Evolutionary conservation across 2,888 invertebrate species (phyloP), one percentile per base, ranked within the genome.

Genomic region (Parelbella ahira): DNA sequence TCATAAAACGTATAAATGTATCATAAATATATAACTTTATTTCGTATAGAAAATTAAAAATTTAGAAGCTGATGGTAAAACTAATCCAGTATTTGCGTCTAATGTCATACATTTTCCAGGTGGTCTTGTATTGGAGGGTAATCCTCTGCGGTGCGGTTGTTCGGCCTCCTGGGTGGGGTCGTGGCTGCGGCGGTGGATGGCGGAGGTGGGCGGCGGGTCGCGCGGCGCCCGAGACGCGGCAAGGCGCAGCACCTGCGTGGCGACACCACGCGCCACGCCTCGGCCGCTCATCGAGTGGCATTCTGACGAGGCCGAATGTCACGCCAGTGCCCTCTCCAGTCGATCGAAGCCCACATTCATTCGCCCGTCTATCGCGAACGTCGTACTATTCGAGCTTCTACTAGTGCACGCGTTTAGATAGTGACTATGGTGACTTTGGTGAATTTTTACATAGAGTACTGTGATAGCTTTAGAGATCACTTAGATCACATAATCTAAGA

Each of bases 131-230:
- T 90, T 95, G 50, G 89, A 93, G 1, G 93, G 93, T 47, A 95
- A 95, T 74, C 93, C 93, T 0, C 89, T 95, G 65, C 91, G 91
- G 36, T 96, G 96, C 70, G 94, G 94, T 46, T 96, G 96, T 68
- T 92, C 93, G 25, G 89, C 94, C 49, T 92, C 94, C 28, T 96
- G 96, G 95, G 87, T 94, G 54, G 94, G 95, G 20, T 91, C 93
- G 53, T 96, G 96, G 96, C 80, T 95, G 57, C 88, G 95, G 24
- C 89, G 96, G 42, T 96, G 96, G 96, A 93, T 41, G 90, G 93
- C 63, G 92, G 96, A 96, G 80, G 95, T 58, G 79, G 95, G 49
- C 78, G 95, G 94, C 19, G 65, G 95, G 44, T 49, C 56, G 43
- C 70, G 44, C 61, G 82, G 28, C 4, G 71, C 67, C 37, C 61